A percentile compares a stretch with the other conserved stretches of the same genome.
Conservation (phyloP, 2,797 vertebrate genomes). For the Smutsia temminckii region DNA sequence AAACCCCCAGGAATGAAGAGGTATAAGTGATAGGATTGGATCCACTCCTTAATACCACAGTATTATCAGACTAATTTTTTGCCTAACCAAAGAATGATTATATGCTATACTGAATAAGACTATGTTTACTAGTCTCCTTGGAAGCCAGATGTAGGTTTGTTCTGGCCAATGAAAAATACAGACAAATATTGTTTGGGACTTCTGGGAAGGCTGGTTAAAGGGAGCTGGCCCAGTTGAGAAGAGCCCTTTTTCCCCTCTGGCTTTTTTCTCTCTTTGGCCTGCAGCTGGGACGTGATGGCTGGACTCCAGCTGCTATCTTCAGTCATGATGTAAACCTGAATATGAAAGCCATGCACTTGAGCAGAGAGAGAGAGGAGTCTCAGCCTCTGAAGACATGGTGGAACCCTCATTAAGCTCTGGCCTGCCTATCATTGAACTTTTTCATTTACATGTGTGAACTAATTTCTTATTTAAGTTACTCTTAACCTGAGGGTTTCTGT, state of each 20-base stretch:
- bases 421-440: not conserved
- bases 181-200: not conserved
- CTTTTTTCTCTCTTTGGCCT: not conserved
- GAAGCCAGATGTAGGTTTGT: not conserved
- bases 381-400: not conserved
- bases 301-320: not conserved
- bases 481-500: not conserved
- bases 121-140: not conserved
- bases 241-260: not conserved
- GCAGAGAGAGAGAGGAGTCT: not conserved
- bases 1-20: not conserved
- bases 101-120: not conserved
- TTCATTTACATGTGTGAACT: not conserved
- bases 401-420: not conserved
- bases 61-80: not conserved
- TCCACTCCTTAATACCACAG: not conserved
- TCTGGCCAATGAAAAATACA: not conserved
- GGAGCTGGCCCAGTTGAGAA: not conserved
- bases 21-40: not conserved
- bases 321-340: not conserved
- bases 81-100: not conserved
- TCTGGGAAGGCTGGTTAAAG: not conserved
- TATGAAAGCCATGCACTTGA: not conserved
- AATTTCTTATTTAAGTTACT: not conserved
- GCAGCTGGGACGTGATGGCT: not conserved